A percentile compares a stretch with the other conserved stretches of the same genome.
Evolutionary conservation across 2,113 vertebrate species (phyloP).

Genomic region (Dasyprocta punctata): DNA sequence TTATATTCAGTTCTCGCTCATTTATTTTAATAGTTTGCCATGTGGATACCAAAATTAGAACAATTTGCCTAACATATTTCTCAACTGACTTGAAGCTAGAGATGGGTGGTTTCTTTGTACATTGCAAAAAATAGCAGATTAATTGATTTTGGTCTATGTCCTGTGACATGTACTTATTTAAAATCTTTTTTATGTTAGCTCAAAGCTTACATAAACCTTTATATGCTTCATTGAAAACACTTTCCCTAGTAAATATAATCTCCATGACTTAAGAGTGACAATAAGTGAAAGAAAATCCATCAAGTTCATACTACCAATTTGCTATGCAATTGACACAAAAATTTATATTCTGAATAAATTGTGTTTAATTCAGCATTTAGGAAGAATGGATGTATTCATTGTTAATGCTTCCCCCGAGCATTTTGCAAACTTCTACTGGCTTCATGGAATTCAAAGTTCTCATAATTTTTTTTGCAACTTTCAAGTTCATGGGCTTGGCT

Average conservation of each 20-base stretch:
- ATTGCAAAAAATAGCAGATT: neutral
- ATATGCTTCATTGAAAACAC: neutral
- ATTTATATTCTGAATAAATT: neutral
- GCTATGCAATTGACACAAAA: neutral
- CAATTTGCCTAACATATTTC: constrained; percentile 9
- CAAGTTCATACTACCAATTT: neutral
- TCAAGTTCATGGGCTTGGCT: neutral
- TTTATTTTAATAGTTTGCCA: constrained; percentile 22
- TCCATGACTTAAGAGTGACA: neutral
- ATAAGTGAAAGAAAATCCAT: neutral
- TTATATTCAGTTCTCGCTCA: neutral
- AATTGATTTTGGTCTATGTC: neutral
- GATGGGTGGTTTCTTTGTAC: neutral
- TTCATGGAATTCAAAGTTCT: neutral
- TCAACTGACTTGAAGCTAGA: constrained; percentile 24
- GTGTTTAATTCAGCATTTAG: neutral
- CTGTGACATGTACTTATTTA: neutral
- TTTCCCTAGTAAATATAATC: neutral
- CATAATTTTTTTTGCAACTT: neutral
- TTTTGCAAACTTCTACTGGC: neutral
- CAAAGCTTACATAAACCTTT: neutral
- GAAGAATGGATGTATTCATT: neutral
- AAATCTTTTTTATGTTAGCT: neutral
- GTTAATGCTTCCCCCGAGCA: too few relatives aligned
- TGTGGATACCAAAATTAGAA: neutral